Percentiles rank a stretch among this genome's conserved stretches.
Evolutionary conservation across 2,888 invertebrate genomes (phyloP).

Genomic region (Acleris emargana): DNA sequence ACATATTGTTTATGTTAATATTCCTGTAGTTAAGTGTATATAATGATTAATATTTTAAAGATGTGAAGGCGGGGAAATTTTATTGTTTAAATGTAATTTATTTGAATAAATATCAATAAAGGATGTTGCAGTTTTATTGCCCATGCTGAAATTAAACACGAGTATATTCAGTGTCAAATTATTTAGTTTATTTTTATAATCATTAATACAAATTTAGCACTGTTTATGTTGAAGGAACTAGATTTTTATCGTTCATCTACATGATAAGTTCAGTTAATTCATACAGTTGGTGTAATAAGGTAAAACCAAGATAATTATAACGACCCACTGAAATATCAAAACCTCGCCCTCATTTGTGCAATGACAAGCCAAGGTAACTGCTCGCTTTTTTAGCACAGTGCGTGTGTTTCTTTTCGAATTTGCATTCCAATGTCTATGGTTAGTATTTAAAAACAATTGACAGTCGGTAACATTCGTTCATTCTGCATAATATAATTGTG

Average conservation of each 20-base stretch:
- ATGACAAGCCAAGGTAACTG: too few species aligned
- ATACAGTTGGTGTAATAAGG: neutral
- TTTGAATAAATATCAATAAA: constrained; percentile 62
- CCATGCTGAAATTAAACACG: neutral
- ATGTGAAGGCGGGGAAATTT: constrained; percentile 60
- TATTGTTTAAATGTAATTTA: constrained; percentile 67
- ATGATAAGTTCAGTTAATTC: neutral
- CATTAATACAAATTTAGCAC: constrained; percentile 2
- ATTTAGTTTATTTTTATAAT: constrained; percentile 12
- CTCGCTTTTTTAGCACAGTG: too few species aligned
- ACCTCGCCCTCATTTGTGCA: too few species aligned
- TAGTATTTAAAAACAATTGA: too few species aligned
- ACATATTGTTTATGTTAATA: constrained; percentile 58
- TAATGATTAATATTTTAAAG: constrained; percentile 54
- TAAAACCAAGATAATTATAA: too few species aligned
- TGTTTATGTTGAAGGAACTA: neutral
- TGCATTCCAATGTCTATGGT: too few species aligned
- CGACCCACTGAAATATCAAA: too few species aligned
- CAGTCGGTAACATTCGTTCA: too few species aligned
- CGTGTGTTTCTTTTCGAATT: too few species aligned
- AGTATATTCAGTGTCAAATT: constrained; percentile 8
- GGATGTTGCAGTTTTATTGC: constrained; percentile 34
- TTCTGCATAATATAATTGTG: too few species aligned
- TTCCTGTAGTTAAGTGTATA: constrained; percentile 73
- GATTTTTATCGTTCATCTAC: neutral